Evolutionary conservation across 1,140 invertebrate genomes (phyloP), one percentile per base, ranked within the genome.

Genomic region (Drosophila suzukii): DNA sequence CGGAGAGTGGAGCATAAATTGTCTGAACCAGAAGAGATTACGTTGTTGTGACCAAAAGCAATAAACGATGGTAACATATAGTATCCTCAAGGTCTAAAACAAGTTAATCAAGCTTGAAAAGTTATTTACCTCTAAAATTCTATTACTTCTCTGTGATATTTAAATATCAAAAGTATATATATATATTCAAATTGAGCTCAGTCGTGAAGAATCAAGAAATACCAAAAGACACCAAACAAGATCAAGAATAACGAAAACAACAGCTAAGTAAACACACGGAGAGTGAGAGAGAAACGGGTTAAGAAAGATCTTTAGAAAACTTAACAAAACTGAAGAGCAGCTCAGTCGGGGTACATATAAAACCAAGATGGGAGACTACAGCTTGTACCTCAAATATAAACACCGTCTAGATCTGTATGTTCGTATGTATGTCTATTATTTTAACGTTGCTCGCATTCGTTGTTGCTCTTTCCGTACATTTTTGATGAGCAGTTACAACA

Each of bases 401-500:
- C 17, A 30, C 15, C 30, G 56, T 30, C 41, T 15, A 6, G 15
- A 38, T 68, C 20, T 49, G 27, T 43, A 30, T 7, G 15, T 39
- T 6, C 6, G 27, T 15, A 15, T 7, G n/a, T 46, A 20, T 24
- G 24, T 68, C 46, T 68, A 59, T 56, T 79, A 79, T 63, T 61
- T 82, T 39, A 66, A 71, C 73, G 49, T 65, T 72, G 61, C 62
- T 70, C 70, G 47, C 62, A 71, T 75, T 83, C 76, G 41, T 44
- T 66, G 36, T 68, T 66, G 65, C 58, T 62, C 15, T 66, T 56
- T 7, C 27, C 44, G 30, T 66, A 66, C 75, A 71, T 85, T 85
- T 85, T 77, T 70, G 67, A 78, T 81, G 81, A 78, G 81, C 49
- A 66, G 56, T 81, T 85, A 86, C 82, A 82, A 88, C 78, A 86